Percentiles rank a stretch among this genome's conserved stretches.
Conservation (phyloP, 23 tunicate genomes). For the Ascidia mentula region DNA sequence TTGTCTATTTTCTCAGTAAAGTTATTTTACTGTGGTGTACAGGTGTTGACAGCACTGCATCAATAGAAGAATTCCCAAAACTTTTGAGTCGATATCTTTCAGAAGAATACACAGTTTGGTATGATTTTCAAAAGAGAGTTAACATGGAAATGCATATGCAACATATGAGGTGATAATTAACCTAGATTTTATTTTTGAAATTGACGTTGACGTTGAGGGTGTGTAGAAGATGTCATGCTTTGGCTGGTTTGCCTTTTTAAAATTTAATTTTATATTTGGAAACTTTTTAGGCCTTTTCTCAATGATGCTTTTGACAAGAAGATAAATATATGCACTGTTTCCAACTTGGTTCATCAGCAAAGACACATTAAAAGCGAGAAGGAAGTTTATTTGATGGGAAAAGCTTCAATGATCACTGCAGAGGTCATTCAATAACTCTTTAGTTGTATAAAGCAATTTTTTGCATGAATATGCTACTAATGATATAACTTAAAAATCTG, state of each 20-base stretch:
- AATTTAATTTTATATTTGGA: no score
- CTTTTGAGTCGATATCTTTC: constrained; percentile 34
- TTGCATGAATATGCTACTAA: no score
- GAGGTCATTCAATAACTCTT: constrained; percentile 40
- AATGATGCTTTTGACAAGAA: constrained; percentile 45
- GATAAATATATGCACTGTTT: constrained; percentile 17
- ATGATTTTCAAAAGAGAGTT: constrained; percentile 47
- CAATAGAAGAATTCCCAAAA: constrained; percentile 47
- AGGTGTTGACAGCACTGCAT: constrained; percentile 68
- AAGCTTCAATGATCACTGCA: constrained; percentile 64
- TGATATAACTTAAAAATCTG: no score
- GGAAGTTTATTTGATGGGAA: constrained; percentile 53
- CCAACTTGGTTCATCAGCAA: constrained; percentile 46
- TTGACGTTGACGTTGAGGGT: not conserved
- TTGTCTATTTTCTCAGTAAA: not conserved
- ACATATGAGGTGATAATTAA: constrained; percentile 48
- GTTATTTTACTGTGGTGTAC: not conserved
- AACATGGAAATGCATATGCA: constrained; percentile 39
- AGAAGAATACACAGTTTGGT: constrained; percentile 56
- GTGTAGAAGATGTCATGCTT: no score
- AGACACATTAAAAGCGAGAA: constrained; percentile 61
- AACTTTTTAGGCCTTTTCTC: constrained; percentile 77
- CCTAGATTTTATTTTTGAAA: not conserved
- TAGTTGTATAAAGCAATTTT: no score
- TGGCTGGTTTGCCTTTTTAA: no score